These are phyloP conservation scores for Colossoma macropomum DNA, from an alignment of 2,113 vertebrate species.

Conservation along the genomic window DNA sequence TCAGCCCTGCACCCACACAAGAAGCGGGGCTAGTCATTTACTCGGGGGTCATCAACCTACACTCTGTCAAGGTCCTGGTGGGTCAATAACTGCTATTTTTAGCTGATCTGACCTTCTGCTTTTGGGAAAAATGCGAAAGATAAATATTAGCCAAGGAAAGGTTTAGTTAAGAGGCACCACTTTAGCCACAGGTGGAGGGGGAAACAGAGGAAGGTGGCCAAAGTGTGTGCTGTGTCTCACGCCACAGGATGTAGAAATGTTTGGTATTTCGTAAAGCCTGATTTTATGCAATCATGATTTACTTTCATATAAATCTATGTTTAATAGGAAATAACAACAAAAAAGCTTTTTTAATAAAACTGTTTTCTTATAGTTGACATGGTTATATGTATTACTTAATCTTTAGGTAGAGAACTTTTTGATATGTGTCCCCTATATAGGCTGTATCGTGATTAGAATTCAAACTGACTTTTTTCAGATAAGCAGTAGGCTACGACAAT, in stretches of 20 bases:
- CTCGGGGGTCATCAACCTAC: constrained; percentile 45
- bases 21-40: constrained; percentile 17
- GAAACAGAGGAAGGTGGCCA: neutral
- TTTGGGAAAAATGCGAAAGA: constrained; percentile 40
- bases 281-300: neutral
- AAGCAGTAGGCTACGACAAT: too few species aligned
- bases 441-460: too few species aligned
- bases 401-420: too few species aligned
- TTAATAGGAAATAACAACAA: too few species aligned
- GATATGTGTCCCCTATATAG: too few species aligned
- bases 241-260: neutral
- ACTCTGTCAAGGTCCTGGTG: constrained; percentile 47
- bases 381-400: too few species aligned
- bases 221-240: neutral
- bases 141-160: constrained; percentile 62
- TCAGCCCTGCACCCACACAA: constrained; percentile 5
- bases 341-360: too few species aligned
- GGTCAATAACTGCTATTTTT: constrained; percentile 71
- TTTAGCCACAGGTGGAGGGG: neutral
- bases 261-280: neutral
- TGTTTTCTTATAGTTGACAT: neutral
- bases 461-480: too few species aligned
- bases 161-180: neutral
- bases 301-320: neutral
- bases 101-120: constrained; percentile 59